Base-by-base conservation (phyloP, 2,797 vertebrate genomes). In the Poeciliopsis gracilis region DNA sequence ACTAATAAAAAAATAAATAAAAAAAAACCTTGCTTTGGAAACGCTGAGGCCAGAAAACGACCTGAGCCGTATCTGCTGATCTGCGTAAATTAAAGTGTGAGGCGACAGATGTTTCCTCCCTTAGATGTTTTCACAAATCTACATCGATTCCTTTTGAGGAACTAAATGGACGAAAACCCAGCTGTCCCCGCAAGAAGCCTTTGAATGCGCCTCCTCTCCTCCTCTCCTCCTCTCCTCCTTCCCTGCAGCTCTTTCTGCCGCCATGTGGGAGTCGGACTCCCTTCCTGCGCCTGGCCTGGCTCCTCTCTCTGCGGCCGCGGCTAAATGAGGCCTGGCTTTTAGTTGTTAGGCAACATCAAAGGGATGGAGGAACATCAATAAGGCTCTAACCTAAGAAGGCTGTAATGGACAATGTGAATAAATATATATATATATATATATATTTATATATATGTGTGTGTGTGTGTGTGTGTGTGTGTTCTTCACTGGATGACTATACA, bases 281-380 rank as follows among this genome's bases (percentile, higher is more conserved):
- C 82, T 82, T 85, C 86, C 83, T 77, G 61, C 71, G 83, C 83
- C 86, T 86, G 84, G 73, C 84, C 86, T 73, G 57, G 86, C 76
- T 90, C 80, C 74, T 90, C 88, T 90, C 88, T 89, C 88, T 92
- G 2, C 49, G 89, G 88, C 89, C 88, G 89, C 86, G 80, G 82
- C 25, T 87, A 90, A 92, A 90, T 87, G 90, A 93, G 70, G 66
- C 84, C 45, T 83, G 83, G 89, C 91, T 94, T 93, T 93, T 93
- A 93, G 91, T 79, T 91, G 91, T 90, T 90, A 90, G 86, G 70
- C 88, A 92, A 93, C 93, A 93, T 93, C 90, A 92, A 92, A 85
- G 83, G 82, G 90, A 90, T 86, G 89, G 80, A 90, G 91, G 84
- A 87, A 92, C 91, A 92, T 93, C 93, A 94, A 94, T 94, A 94